These are phyloP conservation scores for Budorcas taxicolor DNA, from an alignment of 2,113 vertebrate genomes.

Conservation along the genomic window DNA sequence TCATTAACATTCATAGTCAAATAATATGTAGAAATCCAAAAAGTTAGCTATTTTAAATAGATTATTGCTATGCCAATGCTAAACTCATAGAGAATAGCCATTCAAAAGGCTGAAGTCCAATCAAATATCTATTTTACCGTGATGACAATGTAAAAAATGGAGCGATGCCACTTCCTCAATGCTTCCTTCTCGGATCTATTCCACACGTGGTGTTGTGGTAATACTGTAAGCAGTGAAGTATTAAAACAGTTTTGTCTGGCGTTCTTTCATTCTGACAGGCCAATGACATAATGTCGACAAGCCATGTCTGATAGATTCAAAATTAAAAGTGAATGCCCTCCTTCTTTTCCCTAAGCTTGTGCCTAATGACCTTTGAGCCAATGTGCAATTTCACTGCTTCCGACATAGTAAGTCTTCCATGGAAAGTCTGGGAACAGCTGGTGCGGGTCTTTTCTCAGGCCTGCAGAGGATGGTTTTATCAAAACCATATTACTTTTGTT, in stretches of 20 bases:
- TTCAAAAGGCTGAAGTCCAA: not conserved
- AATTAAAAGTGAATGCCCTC: conserved; percentile 25
- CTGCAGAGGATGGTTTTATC: not conserved
- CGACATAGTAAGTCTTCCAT: rapidly evolving
- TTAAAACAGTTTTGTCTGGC: conserved; percentile 61
- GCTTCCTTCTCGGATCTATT: conserved; percentile 20
- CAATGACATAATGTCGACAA: conserved; percentile 54
- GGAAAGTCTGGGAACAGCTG: not conserved
- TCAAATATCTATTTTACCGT: conserved; percentile 2
- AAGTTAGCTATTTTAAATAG: not conserved
- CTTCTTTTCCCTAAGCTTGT: not conserved
- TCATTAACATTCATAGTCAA: not conserved
- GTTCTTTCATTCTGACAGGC: conserved; percentile 46
- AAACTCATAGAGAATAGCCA: not conserved
- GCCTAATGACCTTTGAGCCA: not conserved
- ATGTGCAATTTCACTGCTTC: not conserved
- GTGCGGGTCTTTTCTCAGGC: not conserved
- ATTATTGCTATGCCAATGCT: not conserved
- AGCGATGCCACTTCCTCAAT: not conserved
- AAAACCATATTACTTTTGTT: not conserved
- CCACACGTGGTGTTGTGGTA: not conserved
- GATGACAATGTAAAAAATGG: conserved; percentile 39
- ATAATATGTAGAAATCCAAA: not conserved
- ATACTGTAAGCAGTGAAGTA: conserved; percentile 45
- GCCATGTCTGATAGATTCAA: conserved; percentile 46